A percentile compares a stretch with the other conserved stretches of the same genome.
phyloP scores from a whole-genome alignment of 2,113 vertebrate species.

The Petromus typicus region DNA sequence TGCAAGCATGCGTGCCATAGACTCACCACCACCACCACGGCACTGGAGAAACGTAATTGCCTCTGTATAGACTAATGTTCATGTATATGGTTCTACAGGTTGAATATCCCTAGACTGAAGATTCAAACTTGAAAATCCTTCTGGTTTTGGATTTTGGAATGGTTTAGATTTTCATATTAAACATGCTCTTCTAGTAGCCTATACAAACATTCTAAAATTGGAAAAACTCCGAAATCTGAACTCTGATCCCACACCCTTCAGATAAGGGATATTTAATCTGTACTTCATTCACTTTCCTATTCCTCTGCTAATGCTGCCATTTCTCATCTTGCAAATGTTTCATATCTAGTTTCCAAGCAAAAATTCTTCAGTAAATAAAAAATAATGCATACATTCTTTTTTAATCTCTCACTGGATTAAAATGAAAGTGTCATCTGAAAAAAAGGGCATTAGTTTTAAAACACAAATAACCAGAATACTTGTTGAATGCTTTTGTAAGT shows the following conservation, averaged over 20 bases:
- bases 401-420: constrained; percentile 31
- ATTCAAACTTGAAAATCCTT: neutral
- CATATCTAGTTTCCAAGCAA: constrained; percentile 41
- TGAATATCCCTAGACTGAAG: neutral
- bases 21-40: neutral
- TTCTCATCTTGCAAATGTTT: constrained; percentile 43
- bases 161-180: neutral
- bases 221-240: neutral
- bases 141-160: neutral
- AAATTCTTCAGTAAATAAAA: constrained; percentile 44
- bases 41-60: neutral
- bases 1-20: neutral
- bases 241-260: neutral
- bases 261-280: neutral
- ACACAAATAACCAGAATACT: constrained; percentile 46
- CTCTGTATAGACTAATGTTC: neutral
- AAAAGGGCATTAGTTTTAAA: constrained; percentile 21
- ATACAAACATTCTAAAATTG: neutral
- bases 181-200: too few species aligned
- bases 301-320: constrained; percentile 30
- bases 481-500: constrained; percentile 56
- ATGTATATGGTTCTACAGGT: neutral
- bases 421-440: neutral
- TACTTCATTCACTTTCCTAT: constrained; percentile 19
- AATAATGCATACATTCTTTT: constrained; percentile 22